Conservation (phyloP, 2,888 invertebrate genomes). For the Tachina fera region DNA sequence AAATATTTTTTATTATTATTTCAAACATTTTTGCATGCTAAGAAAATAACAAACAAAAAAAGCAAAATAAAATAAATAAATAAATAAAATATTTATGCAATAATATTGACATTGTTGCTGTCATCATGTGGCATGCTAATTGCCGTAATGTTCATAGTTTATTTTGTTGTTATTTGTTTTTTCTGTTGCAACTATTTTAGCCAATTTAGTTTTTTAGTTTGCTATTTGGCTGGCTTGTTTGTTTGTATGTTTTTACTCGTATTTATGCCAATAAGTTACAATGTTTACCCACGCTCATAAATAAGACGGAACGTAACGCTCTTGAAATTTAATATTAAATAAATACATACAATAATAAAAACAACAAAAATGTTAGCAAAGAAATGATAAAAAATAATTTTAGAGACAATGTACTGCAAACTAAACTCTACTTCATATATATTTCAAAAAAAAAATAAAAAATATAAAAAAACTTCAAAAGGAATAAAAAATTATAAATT, state of each 20-base stretch:
- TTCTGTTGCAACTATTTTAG: conserved; percentile 33
- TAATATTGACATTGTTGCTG: conserved; percentile 70
- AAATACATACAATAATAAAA: conserved; percentile 4
- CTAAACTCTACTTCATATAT: conserved; percentile 23
- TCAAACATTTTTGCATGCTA: conserved; percentile 22
- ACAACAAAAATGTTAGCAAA: conserved; percentile 44
- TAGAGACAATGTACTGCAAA: conserved; percentile 57
- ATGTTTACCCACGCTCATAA: conserved; percentile 67
- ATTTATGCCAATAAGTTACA: conserved; percentile 50
- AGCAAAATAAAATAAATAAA: conserved; percentile 9
- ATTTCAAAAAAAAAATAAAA: conserved; percentile 18
- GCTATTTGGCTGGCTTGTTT: not conserved
- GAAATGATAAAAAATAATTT: conserved; percentile 38
- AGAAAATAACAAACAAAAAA: not conserved
- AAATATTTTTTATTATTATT: conserved; percentile 19
- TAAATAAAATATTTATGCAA: conserved; percentile 60
- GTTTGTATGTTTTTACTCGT: not conserved
- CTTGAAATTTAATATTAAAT: conserved; percentile 67
- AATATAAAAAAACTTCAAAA: not conserved
- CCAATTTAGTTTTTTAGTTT: conserved; percentile 45
- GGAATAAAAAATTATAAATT: conserved; percentile 49
- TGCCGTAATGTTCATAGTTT: conserved; percentile 50
- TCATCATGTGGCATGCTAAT: conserved; percentile 64
- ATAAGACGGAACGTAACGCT: conserved; percentile 61
- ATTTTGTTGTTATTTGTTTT: conserved; percentile 29